Percentiles rank a stretch among this genome's conserved stretches.
phyloP scores from a whole-genome alignment of 2,113 vertebrate species.

The Rhizomys pruinosus region DNA sequence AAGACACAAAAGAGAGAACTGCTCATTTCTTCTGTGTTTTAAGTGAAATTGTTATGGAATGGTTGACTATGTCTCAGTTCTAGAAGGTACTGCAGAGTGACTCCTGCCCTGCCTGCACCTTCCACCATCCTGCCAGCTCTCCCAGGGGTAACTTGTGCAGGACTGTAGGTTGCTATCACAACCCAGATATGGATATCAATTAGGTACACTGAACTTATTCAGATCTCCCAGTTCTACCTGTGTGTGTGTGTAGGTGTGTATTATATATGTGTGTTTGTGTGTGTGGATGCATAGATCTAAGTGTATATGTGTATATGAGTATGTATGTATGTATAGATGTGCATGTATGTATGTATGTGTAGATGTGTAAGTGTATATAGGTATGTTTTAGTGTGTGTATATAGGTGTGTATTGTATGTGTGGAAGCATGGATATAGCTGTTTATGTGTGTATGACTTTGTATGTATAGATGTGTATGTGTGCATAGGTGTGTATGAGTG shows the following conservation, averaged over 20 bases:
- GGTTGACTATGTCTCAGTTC: fast-evolving
- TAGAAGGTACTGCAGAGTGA: background rate
- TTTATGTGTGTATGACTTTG: no score
- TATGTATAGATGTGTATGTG: no score
- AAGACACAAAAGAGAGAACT: background rate
- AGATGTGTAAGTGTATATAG: no score
- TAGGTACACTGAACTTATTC: background rate
- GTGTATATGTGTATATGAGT: background rate
- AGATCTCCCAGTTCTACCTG: background rate
- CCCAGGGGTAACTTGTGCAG: background rate
- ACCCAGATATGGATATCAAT: background rate
- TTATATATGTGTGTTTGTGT: no score
- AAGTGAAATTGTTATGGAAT: background rate
- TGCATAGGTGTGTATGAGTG: background rate
- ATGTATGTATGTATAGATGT: background rate
- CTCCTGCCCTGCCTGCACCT: fast-evolving
- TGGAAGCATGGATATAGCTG: no score
- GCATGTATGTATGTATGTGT: no score
- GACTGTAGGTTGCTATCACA: background rate
- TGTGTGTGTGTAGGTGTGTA: background rate
- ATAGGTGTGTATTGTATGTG: no score
- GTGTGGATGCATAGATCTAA: no score
- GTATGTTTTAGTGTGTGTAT: background rate
- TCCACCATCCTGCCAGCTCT: background rate
- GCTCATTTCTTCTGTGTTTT: background rate